These are phyloP conservation scores for Setipinna tenuifilis DNA, from an alignment of 2,797 vertebrate species.

Conservation along the genomic window DNA sequence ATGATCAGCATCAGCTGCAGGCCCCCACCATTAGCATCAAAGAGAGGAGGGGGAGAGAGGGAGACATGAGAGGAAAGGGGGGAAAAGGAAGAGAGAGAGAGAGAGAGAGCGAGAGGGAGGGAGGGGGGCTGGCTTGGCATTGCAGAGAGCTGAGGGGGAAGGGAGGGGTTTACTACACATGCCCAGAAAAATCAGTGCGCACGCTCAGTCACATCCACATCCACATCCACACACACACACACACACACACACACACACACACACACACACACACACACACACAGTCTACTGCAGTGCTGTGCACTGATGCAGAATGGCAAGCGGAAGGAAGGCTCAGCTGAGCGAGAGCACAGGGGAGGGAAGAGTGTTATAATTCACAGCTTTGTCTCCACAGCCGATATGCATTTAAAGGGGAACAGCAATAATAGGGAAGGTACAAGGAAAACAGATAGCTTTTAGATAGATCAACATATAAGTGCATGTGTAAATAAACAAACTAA, in stretches of 20 bases:
- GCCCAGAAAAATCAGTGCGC: not conserved
- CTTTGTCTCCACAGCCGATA: not conserved
- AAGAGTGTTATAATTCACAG: conserved; percentile 12
- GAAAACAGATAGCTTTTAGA: not conserved
- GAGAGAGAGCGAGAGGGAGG: conserved; percentile 21
- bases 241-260: not conserved
- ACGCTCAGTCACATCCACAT: not conserved
- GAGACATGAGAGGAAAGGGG: not conserved
- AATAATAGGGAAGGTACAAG: not conserved
- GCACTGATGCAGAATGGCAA: conserved; percentile 28
- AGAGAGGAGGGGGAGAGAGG: conserved; percentile 42
- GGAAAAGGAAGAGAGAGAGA: conserved; percentile 13
- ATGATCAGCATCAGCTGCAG: conserved; percentile 46
- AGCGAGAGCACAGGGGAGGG: not conserved
- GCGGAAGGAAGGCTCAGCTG: not conserved
- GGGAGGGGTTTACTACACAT: conserved; percentile 7
- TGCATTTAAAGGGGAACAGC: not conserved
- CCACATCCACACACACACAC: not conserved
- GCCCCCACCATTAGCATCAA: conserved; percentile 44
- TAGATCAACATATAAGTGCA: too few species aligned
- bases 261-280: not conserved
- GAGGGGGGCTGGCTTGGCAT: conserved; percentile 31
- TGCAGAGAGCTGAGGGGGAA: not conserved
- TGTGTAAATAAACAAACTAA: too few species aligned
- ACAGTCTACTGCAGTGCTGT: conserved; percentile 24